Conservation (phyloP, 2,888 invertebrate species). For the Stenolophus ochropezus region DNA sequence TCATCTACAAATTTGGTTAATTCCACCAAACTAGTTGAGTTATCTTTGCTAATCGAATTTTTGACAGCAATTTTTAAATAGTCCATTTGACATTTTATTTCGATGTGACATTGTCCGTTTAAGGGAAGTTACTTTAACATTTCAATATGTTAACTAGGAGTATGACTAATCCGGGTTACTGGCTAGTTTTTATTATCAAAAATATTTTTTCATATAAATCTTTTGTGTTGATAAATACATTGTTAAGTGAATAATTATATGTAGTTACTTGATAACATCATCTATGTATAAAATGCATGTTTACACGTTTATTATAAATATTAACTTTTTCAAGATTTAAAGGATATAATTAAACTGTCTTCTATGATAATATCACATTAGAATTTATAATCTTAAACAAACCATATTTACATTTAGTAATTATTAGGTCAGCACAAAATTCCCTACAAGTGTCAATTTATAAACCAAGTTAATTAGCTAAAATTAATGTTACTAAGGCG, state of each 20-base stretch:
- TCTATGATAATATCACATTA: neutral
- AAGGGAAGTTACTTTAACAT: no score
- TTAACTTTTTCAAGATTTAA: neutral
- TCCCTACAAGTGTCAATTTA: neutral
- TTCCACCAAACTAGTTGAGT: no score
- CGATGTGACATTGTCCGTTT: no score
- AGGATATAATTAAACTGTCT: neutral
- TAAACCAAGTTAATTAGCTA: constrained; percentile 8
- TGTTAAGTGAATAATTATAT: neutral
- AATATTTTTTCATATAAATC: no score
- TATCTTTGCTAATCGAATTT: no score
- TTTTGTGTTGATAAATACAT: no score
- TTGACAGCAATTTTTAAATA: no score
- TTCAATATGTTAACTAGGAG: no score
- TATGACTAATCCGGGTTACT: no score
- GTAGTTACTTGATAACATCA: neutral
- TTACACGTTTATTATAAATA: neutral
- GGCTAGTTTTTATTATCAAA: no score
- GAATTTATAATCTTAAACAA: neutral
- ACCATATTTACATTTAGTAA: neutral
- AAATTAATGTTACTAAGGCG: neutral
- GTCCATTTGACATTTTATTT: no score
- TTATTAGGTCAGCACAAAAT: neutral
- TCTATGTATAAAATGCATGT: neutral
- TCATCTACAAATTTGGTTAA: no score